A percentile compares a stretch with the other conserved stretches of the same genome.
phyloP scores from a whole-genome alignment of 2,888 invertebrate species.

The Junonia oenone region DNA sequence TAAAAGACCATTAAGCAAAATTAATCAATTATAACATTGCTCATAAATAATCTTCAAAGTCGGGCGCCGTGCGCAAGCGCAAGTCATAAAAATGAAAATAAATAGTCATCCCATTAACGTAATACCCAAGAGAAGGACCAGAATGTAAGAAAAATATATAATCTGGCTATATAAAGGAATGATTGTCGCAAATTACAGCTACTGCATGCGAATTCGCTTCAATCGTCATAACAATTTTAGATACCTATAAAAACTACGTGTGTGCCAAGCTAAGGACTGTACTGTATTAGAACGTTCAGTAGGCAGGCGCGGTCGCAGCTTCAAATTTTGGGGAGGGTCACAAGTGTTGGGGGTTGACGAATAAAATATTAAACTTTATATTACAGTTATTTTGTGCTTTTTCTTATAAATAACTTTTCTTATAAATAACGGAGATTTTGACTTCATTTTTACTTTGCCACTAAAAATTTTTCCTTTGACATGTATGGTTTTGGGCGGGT shows the following conservation, averaged over 20 bases:
- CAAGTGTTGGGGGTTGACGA: too few species aligned
- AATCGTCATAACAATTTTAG: slow-evolving; percentile 27
- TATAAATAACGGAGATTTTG: too few species aligned
- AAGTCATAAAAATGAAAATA: slow-evolving; percentile 12
- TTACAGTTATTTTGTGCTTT: too few species aligned
- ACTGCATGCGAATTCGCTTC: slow-evolving; percentile 23
- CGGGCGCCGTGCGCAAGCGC: slow-evolving; percentile 3
- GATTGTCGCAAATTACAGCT: slow-evolving; percentile 27
- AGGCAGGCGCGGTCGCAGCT: too few species aligned
- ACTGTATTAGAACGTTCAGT: too few species aligned
- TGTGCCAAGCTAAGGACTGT: slow-evolving; percentile 27
- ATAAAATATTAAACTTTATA: too few species aligned
- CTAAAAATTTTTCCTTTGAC: too few species aligned
- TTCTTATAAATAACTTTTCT: too few species aligned
- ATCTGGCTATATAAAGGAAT: slow-evolving; percentile 21
- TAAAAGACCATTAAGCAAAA: slow-evolving; percentile 3
- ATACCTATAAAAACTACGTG: slow-evolving; percentile 19
- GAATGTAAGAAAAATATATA: slow-evolving; percentile 12
- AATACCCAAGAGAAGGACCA: slow-evolving; percentile 1
- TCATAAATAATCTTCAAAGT: slow-evolving; percentile 1
- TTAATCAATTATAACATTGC: not conserved
- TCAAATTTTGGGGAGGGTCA: too few species aligned
- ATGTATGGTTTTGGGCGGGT: too few species aligned
- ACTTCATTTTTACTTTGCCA: too few species aligned
- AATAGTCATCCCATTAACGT: slow-evolving; percentile 11